Percentiles rank a stretch among this genome's conserved stretches.
These are phyloP conservation scores for Oedothorax gibbosus DNA, from an alignment of 1,140 invertebrate species.

Conservation along the genomic window DNA sequence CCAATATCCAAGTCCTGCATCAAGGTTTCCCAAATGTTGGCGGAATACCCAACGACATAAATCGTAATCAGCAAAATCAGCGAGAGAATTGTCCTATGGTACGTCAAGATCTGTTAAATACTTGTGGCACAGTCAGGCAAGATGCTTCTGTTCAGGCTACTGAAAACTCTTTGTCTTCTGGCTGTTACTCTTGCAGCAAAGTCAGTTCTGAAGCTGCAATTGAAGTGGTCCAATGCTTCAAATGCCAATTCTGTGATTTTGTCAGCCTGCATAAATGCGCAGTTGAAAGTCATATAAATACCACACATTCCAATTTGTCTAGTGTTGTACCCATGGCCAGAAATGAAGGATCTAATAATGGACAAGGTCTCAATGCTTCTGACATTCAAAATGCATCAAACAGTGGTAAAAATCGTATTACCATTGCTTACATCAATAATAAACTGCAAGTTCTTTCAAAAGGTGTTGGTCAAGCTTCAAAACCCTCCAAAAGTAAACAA, in stretches of 20 bases:
- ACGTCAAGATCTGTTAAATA: not conserved
- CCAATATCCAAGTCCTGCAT: slow-evolving; percentile 35
- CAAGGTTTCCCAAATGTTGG: slow-evolving; percentile 37
- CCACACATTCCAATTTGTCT: slow-evolving; percentile 38
- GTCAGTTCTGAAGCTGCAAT: slow-evolving; percentile 14
- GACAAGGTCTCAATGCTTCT: not conserved
- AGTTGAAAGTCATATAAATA: slow-evolving; percentile 57
- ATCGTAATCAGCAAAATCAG: slow-evolving; percentile 27
- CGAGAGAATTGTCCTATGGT: slow-evolving; percentile 4
- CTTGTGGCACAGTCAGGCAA: slow-evolving; percentile 17
- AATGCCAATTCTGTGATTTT: slow-evolving; percentile 61
- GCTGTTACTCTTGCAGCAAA: slow-evolving; percentile 47
- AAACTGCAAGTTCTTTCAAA: slow-evolving; percentile 4
- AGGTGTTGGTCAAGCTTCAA: not conserved
- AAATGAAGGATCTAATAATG: slow-evolving; percentile 17
- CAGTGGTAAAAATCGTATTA: too few species aligned
- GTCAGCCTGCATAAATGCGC: slow-evolving; percentile 50
- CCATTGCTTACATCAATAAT: not conserved
- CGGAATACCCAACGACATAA: slow-evolving; percentile 4
- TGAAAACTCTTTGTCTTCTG: slow-evolving; percentile 2
- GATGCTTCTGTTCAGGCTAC: slow-evolving; percentile 45
- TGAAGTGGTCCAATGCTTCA: slow-evolving; percentile 57
- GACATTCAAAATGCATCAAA: too few species aligned
- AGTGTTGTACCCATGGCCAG: not conserved
- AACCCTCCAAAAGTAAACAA: not conserved